These are phyloP conservation scores for Stictonetta naevosa DNA, from an alignment of 2,113 vertebrate genomes.

Conservation along the genomic window DNA sequence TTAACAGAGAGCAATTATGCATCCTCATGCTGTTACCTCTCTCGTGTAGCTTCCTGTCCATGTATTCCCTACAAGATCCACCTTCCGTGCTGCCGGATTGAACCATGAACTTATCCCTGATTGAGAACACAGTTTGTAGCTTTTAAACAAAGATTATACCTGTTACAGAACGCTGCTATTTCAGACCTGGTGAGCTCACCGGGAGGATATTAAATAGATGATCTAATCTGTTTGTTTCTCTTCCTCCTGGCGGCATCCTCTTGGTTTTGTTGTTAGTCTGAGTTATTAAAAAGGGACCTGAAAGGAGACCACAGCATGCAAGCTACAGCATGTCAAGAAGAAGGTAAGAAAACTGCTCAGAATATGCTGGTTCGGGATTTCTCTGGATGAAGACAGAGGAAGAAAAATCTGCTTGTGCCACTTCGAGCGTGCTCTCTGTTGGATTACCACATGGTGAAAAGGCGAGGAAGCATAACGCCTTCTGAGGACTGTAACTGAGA, in stretches of 20 bases:
- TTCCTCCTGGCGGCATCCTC: slow-evolving; percentile 21
- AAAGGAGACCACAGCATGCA: slow-evolving; percentile 10
- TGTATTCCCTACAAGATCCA: not conserved
- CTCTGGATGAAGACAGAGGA: not conserved
- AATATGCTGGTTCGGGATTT: not conserved
- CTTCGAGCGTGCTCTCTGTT: not conserved
- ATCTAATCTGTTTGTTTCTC: slow-evolving; percentile 38
- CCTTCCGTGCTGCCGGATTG: not conserved
- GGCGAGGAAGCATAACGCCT: not conserved
- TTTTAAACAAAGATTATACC: not conserved
- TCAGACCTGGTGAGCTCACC: slow-evolving; percentile 32
- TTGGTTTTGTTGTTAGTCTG: slow-evolving; percentile 34
- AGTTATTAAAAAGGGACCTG: slow-evolving; percentile 41
- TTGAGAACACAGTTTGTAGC: not conserved
- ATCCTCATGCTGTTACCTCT: not conserved
- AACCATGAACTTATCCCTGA: not conserved
- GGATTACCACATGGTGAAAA: not conserved
- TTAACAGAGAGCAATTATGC: not conserved
- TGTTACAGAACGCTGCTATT: slow-evolving; percentile 20
- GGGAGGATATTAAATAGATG: slow-evolving; percentile 40
- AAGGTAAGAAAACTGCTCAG: not conserved
- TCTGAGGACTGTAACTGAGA: not conserved
- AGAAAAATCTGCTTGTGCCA: not conserved
- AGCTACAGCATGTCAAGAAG: not conserved
- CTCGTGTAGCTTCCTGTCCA: not conserved